A percentile compares a stretch with the other conserved stretches of the same genome.
These are phyloP conservation scores for Euglossa dilemma DNA, from an alignment of 1,140 invertebrate genomes.

Conservation along the genomic window DNA sequence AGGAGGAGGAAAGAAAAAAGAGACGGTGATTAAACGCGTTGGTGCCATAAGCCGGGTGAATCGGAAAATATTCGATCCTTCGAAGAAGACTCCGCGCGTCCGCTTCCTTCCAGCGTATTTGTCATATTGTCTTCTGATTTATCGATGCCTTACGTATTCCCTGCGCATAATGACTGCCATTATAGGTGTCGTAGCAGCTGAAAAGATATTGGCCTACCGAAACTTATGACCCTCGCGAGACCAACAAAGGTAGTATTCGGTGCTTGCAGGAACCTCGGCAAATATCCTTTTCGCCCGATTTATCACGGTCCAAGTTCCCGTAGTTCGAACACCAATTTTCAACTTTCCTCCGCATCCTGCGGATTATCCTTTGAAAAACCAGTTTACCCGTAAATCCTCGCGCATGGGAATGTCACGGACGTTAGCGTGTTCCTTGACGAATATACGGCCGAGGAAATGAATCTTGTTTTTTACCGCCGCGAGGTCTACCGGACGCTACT, in stretches of 20 bases:
- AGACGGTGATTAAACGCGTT: not conserved
- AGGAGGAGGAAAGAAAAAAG: no score
- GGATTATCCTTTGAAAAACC: slow-evolving; percentile 54
- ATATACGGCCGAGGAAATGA: slow-evolving; percentile 33
- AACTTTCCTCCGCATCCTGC: slow-evolving; percentile 51
- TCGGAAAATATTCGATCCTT: not conserved
- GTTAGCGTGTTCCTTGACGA: slow-evolving; percentile 12
- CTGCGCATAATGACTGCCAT: slow-evolving; percentile 45
- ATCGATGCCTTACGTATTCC: slow-evolving; percentile 31
- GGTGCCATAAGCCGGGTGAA: not conserved
- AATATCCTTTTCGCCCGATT: slow-evolving; percentile 51
- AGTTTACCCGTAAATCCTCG: slow-evolving; percentile 52
- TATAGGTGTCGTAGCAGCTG: slow-evolving; percentile 1
- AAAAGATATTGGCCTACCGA: slow-evolving; percentile 51
- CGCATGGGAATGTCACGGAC: slow-evolving; percentile 14
- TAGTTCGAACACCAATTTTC: slow-evolving; percentile 59
- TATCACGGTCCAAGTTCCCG: slow-evolving; percentile 35
- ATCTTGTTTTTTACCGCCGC: slow-evolving; percentile 29
- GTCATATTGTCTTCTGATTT: slow-evolving; percentile 22
- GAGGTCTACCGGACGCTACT: not conserved
- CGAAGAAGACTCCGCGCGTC: not conserved
- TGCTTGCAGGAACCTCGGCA: slow-evolving; percentile 21
- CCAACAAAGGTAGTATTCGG: slow-evolving; percentile 25
- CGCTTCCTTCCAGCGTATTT: not conserved
- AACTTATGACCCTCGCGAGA: slow-evolving; percentile 38